These are phyloP conservation scores for Micrastur ruficollis DNA, from an alignment of 2,797 vertebrate genomes.

Conservation along the genomic window DNA sequence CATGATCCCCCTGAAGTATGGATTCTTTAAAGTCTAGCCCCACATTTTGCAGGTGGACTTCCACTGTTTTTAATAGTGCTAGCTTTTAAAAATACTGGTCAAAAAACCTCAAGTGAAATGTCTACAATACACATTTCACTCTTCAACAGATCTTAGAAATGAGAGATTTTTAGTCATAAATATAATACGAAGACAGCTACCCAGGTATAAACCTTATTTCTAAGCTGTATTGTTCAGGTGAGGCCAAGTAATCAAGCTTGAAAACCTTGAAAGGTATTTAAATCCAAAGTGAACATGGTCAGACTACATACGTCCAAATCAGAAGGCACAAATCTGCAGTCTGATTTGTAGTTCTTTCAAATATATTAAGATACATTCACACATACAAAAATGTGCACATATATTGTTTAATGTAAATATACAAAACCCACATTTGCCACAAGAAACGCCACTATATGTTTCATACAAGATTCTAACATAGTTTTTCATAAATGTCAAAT, in stretches of 20 bases:
- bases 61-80: not conserved
- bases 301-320: not conserved
- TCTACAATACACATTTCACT: not conserved
- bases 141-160: not conserved
- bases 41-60: not conserved
- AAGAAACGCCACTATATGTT: not conserved
- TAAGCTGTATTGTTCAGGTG: not conserved
- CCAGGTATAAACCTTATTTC: not conserved
- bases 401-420: not conserved
- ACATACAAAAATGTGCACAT: not conserved
- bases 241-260: not conserved
- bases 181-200: not conserved
- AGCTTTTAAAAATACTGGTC: not conserved
- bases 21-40: not conserved
- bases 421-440: not conserved
- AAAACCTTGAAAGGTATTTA: not conserved
- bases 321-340: not conserved
- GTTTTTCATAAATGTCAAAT: not conserved
- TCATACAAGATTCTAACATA: not conserved
- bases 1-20: rapidly evolving
- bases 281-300: not conserved
- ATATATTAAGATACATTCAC: not conserved
- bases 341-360: not conserved
- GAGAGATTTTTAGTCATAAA: not conserved
- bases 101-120: not conserved